Base-by-base conservation (phyloP, 2,113 vertebrate genomes). In the Neotragus moschatus region DNA sequence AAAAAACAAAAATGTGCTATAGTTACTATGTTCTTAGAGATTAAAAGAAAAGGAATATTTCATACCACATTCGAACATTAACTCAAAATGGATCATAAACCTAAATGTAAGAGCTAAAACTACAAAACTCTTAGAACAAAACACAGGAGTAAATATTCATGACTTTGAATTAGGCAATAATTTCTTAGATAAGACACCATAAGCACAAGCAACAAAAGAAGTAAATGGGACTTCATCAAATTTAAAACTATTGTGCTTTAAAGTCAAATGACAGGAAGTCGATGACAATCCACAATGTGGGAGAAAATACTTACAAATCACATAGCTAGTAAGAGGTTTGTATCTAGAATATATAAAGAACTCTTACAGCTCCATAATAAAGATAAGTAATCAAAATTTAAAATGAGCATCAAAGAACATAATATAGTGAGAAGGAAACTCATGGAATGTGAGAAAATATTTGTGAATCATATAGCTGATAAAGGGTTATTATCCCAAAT, bases 41-140 rank as follows among this genome's bases (percentile, higher is more conserved):
- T 66, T 85, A 80, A 92, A 95, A 94, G 47, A 94, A 89, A 89
- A 96, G 23, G 56, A 49, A 81, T 93, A 60, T 77, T 30, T 96
- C 43, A 82, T 28, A 89, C 2, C 17, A 84, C 30, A 55, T 53
- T 56, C 16, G 80, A 86, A 95, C 30, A 93, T 91, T 70, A 89
- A 51, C 33, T 75, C 30, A 85, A 85, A 95, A 97, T 80, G 63
- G 86, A 88, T 88, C 70, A 43, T 60, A 51, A 49, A 49, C n/a
- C 25, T 85, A 94, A 85, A 88, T 8, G 2, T 88, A 95, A 85
- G 36, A 56, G 45, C 8, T 85, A 95, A 95, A 82, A 66, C 25
- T 80, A 26, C 56, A 63, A 81, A 91, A 80, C 36, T 73, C 33
- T 66, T 66, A 77, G 26, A 88, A 80, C 25, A 80, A 94, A 85